Percentiles rank a stretch among this genome's conserved stretches.
Conservation (phyloP, 2,797 vertebrate genomes). For the Salarias fasciatus region DNA sequence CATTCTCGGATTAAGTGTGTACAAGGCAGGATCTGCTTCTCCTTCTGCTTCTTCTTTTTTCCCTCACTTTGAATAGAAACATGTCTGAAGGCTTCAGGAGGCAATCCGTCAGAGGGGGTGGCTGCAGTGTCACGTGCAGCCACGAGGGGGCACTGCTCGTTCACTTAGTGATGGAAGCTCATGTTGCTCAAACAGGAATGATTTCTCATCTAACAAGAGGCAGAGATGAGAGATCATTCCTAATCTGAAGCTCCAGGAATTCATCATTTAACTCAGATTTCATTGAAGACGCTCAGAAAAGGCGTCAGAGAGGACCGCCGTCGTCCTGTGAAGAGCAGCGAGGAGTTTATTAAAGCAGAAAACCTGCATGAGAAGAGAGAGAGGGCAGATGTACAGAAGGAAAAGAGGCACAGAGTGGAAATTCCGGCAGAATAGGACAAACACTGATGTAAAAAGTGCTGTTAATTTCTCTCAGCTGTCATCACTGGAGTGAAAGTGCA, state of each 20-base stretch:
- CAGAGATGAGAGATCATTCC: constrained; percentile 36
- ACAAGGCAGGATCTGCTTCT: neutral
- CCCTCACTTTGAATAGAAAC: constrained; percentile 9
- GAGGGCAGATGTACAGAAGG: constrained; percentile 5
- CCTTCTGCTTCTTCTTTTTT: no score
- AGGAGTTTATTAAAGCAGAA: constrained; percentile 38
- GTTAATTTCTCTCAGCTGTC: no score
- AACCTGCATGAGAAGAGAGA: constrained; percentile 19
- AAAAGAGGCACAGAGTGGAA: neutral
- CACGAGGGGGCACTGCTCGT: constrained; percentile 78
- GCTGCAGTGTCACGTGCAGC: constrained; percentile 10
- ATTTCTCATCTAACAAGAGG: no score
- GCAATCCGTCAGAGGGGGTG: constrained; percentile 16
- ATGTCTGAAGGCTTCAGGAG: no score
- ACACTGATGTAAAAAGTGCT: no score
- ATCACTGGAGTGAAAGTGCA: no score
- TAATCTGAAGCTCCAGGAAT: constrained; percentile 30
- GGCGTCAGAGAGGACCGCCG: constrained; percentile 51
- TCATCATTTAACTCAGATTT: constrained; percentile 48
- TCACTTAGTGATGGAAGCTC: constrained; percentile 28
- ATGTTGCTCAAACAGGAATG: no score
- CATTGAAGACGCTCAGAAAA: constrained; percentile 41
- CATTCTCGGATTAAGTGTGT: constrained; percentile 1
- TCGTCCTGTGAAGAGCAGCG: constrained; percentile 45
- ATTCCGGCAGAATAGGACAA: no score